phyloP scores from a whole-genome alignment of 2,797 vertebrate species.

The Oceanodroma leucorhoa region DNA sequence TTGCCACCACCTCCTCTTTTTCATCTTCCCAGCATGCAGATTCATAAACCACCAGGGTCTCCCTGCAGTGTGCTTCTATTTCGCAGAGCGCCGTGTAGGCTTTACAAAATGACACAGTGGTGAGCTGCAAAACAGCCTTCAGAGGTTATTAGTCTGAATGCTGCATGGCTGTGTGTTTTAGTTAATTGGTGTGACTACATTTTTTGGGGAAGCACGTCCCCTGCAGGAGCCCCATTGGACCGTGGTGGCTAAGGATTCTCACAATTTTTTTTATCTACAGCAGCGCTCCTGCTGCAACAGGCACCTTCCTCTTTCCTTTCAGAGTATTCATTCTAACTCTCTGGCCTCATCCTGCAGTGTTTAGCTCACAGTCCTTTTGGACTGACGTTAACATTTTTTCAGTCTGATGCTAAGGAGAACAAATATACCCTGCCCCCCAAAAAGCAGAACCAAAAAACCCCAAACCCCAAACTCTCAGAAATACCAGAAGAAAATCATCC shows the following conservation, averaged over 20 bases:
- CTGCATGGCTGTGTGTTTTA: not conserved
- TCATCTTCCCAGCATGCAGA: not conserved
- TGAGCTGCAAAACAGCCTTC: not conserved
- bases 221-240: not conserved
- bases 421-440: accelerated
- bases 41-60: accelerated
- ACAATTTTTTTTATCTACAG: not conserved
- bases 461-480: not conserved
- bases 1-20: not conserved
- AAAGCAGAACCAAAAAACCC: not conserved
- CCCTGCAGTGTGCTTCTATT: not conserved
- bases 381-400: accelerated
- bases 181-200: not conserved
- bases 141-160: not conserved
- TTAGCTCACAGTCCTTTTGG: not conserved
- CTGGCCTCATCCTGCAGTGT: not conserved
- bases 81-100: not conserved
- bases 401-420: not conserved
- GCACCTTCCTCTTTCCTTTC: not conserved
- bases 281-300: not conserved
- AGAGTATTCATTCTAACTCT: not conserved
- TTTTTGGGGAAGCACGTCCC: accelerated
- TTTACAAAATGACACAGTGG: not conserved
- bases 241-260: not conserved
- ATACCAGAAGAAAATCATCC: not conserved